These are phyloP conservation scores for Gallirallus australis DNA, from an alignment of 2,797 vertebrate species.

Conservation along the genomic window DNA sequence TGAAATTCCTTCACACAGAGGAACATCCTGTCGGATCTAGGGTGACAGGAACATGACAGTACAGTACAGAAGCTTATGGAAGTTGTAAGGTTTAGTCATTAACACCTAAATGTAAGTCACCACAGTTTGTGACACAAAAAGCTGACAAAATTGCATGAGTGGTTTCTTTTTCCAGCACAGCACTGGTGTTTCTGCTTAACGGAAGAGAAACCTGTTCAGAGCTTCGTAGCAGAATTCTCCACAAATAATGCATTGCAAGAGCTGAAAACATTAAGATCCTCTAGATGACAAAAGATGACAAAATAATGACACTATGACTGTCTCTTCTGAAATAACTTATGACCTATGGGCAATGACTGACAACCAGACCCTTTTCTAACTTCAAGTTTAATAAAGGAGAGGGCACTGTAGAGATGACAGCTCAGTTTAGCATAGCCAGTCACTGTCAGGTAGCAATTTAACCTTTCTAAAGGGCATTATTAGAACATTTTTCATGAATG, in stretches of 20 bases:
- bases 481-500: background rate
- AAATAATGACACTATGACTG: background rate
- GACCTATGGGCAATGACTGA: background rate
- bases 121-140: background rate
- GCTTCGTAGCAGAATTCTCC: background rate
- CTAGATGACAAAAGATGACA: background rate
- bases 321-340: background rate
- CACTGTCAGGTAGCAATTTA: background rate
- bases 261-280: background rate
- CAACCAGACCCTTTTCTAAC: background rate
- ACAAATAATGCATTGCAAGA: background rate
- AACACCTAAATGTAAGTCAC: background rate
- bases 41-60: background rate
- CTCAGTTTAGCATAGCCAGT: background rate
- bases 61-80: background rate
- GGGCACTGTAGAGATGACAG: background rate
- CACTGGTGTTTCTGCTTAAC: background rate
- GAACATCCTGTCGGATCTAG: background rate
- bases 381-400: background rate
- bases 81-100: background rate
- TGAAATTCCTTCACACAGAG: background rate
- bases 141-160: background rate
- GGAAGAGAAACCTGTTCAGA: background rate
- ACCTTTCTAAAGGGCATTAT: background rate
- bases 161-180: background rate